phyloP scores from a whole-genome alignment of 35 echinoderm and acorn worm genomes.

The Apostichopus californicus region DNA sequence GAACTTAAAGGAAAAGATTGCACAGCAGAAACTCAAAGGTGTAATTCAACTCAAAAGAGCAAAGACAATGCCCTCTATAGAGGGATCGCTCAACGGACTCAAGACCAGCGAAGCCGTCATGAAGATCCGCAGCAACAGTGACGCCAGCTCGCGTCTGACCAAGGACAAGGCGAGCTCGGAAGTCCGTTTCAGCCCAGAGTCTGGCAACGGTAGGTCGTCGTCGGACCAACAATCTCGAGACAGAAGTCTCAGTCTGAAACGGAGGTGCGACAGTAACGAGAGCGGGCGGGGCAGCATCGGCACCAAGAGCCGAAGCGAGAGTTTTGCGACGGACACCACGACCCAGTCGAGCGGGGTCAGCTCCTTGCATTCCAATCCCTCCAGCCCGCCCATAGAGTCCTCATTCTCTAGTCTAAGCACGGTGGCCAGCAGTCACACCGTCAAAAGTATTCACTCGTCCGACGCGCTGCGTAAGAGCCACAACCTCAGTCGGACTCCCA shows the following conservation, averaged over 20 bases:
- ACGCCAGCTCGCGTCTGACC: conserved; percentile 68
- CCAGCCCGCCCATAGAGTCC: conserved; percentile 83
- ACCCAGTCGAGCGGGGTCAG: conserved; percentile 87
- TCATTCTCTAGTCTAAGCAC: conserved; percentile 87
- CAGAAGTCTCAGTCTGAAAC: conserved; percentile 76
- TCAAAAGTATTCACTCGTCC: conserved; percentile 92
- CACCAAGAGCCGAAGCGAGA: conserved; percentile 96
- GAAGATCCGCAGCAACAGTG: conserved; percentile 91
- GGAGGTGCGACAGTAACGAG: conserved; percentile 91
- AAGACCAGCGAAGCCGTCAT: conserved; percentile 53
- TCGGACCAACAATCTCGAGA: conserved; percentile 44
- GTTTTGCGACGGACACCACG: conserved; percentile 86
- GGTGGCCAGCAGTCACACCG: conserved; percentile 81
- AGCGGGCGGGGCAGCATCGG: conserved; percentile 90
- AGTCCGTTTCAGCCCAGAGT: conserved; percentile 65
- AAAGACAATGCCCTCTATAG: conserved; percentile 89
- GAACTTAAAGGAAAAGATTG: conserved; percentile 30
- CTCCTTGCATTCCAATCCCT: conserved; percentile 87
- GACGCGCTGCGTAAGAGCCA: conserved; percentile 81
- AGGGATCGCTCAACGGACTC: conserved; percentile 53
- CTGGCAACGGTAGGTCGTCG: conserved; percentile 19
- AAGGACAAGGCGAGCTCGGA: conserved; percentile 35
- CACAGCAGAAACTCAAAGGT: conserved; percentile 30
- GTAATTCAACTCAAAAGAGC: conserved; percentile 62
- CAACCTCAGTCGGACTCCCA: conserved; percentile 91